Base-by-base conservation (phyloP, 2,888 invertebrate genomes). In the Brenthis daphne region DNA sequence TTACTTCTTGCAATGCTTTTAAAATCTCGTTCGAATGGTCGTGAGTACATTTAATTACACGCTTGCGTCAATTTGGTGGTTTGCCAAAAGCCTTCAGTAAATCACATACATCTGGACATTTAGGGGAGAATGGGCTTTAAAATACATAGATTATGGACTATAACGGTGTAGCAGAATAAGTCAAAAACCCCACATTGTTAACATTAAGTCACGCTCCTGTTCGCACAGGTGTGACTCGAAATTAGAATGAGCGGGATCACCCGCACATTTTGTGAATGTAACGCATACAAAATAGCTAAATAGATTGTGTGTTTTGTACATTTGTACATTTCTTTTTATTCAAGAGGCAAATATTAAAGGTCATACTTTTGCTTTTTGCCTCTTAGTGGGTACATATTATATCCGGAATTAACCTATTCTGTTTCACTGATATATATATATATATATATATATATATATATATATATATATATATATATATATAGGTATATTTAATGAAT, bases 41-140 rank as follows among this genome's bases (percentile, higher is more conserved):
- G 70, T 69, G 69, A 72, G 64, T 64, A 68, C 74, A 74, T 74
- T 73, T 75, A 73, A 75, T 75, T 74, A 75, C 68, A 72, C 69
- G 74, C 70, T 68, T 68, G 72, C 71, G 64, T 68, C 68, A 71
- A 72, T 72, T 74, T 73, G 75, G 72, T 74, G 66, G 70, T 58
- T 61, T 68, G 75, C 74, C 75, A 75, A 73, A 71, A 69, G 67
- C 61, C 68, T 73, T 70, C 33, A 64, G 65, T 70, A 66, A 65
- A 68, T 56, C 66, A 63, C 68, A 71, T 58, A 58, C 63, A 57
- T 55, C 33, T 14, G 11, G 37, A 6, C 16, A 13, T 54, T 65
- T 65, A 65, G 54, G 43, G 55, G 63, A 65, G 57, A 68, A 37
- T 64, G 53, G 20, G 50, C 64, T 50, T 48, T 69, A 64, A 53